Conservation (phyloP, 1,140 invertebrate species). For the Microplitis demolitor region DNA sequence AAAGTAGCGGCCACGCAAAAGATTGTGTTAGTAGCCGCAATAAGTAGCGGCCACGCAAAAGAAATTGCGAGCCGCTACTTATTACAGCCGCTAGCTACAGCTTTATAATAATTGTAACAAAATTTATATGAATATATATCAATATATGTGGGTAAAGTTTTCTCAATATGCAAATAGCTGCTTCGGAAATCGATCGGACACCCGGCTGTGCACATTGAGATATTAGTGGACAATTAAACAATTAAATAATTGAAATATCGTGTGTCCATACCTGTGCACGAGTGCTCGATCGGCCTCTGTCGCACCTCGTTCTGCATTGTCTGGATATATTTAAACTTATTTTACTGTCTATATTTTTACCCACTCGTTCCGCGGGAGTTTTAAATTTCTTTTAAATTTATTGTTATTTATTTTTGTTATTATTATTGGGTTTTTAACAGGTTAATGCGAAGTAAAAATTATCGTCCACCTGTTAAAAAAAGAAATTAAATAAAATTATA, state of each 20-base stretch:
- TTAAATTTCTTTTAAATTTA: neutral
- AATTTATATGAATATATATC: neutral
- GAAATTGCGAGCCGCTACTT: too few species aligned
- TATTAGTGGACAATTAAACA: constrained; percentile 6
- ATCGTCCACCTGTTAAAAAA: constrained; percentile 26
- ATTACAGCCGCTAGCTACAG: too few species aligned
- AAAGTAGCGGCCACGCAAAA: too few species aligned
- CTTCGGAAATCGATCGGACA: neutral
- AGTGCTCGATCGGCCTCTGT: constrained; percentile 23
- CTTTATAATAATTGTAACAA: neutral
- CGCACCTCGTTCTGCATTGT: constrained; percentile 21
- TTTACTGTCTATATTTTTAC: too few species aligned
- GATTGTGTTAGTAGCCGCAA: too few species aligned
- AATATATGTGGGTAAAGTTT: neutral
- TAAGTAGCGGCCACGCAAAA: too few species aligned
- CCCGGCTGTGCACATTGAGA: neutral
- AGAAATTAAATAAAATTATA: constrained; percentile 11
- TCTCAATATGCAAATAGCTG: neutral
- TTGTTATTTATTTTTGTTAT: neutral
- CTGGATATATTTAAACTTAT: neutral
- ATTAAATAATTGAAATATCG: constrained; percentile 12
- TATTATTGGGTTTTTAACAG: too few species aligned
- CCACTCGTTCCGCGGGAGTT: neutral
- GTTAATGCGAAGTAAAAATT: too few species aligned
- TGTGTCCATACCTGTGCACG: constrained; percentile 24